Conservation (phyloP, 1,140 invertebrate genomes). For the Oreohelix idahoensis region DNA sequence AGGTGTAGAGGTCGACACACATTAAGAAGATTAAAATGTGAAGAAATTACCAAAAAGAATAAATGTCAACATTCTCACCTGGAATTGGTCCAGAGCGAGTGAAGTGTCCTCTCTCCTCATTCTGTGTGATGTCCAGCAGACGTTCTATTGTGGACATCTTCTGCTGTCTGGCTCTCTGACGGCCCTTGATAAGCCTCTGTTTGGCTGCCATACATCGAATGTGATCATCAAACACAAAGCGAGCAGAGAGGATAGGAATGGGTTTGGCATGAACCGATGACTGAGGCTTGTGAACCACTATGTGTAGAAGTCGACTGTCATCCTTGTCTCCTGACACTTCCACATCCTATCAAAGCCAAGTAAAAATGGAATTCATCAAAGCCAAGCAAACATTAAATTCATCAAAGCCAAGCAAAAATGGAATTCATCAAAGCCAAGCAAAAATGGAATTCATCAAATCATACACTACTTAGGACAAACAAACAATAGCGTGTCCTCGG, state of each 20-base stretch:
- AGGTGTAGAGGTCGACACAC: too few species aligned
- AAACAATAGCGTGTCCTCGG: too few species aligned
- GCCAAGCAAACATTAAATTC: too few species aligned
- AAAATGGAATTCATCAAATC: too few species aligned
- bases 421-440: too few species aligned
- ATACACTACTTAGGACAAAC: too few species aligned
- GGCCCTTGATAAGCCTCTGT: constrained; percentile 85
- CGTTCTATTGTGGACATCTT: constrained; percentile 92
- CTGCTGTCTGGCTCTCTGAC: constrained; percentile 86
- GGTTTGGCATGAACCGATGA: constrained; percentile 62
- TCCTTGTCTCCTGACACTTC: constrained; percentile 91
- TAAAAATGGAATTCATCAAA: not conserved
- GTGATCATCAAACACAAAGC: constrained; percentile 98
- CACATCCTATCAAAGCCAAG: constrained; percentile 75
- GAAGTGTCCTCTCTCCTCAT: constrained; percentile 45
- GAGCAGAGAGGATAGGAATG: constrained; percentile 85
- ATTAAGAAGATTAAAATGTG: too few species aligned
- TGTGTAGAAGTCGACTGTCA: constrained; percentile 94
- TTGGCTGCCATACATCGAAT: constrained; percentile 96
- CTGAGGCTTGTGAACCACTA: constrained; percentile 90
- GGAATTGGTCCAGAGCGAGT: constrained; percentile 55
- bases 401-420: too few species aligned
- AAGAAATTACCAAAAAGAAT: too few species aligned
- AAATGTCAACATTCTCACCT: constrained; percentile 55
- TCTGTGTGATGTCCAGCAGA: constrained; percentile 84